Conservation (phyloP, 1,140 invertebrate genomes). For the Alviniconcha marisindica region DNA sequence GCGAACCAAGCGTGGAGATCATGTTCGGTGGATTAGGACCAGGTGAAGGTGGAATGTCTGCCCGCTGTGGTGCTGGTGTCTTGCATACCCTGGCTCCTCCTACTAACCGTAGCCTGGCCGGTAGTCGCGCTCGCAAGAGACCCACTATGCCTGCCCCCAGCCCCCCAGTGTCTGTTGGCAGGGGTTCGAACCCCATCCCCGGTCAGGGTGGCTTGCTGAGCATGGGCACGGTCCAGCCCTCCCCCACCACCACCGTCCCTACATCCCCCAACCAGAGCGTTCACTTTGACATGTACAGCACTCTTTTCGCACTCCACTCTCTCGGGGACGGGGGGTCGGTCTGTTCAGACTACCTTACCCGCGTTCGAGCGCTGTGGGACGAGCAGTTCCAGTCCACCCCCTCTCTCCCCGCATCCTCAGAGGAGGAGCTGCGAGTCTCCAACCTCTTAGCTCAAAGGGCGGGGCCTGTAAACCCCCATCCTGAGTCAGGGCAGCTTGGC, state of each 20-base stretch:
- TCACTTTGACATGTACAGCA: conserved; percentile 73
- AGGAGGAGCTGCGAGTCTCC: not conserved
- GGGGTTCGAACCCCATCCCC: conserved; percentile 43
- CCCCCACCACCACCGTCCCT: not conserved
- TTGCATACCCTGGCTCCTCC: conserved; percentile 35
- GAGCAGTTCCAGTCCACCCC: conserved; percentile 57
- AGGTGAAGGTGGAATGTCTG: conserved; percentile 43
- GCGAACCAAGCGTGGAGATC: not conserved
- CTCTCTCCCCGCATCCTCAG: not conserved
- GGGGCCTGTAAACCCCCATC: not conserved
- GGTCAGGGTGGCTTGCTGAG: conserved; percentile 35
- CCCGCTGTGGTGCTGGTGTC: conserved; percentile 29
- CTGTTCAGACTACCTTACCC: conserved; percentile 68
- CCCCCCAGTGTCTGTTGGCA: not conserved
- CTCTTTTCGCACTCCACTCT: conserved; percentile 71
- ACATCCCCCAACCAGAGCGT: conserved; percentile 54
- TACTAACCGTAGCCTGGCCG: conserved; percentile 38
- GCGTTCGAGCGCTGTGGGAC: conserved; percentile 70
- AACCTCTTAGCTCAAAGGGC: not conserved
- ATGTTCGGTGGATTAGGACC: not conserved
- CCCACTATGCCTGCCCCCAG: not conserved
- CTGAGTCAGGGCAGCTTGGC: not conserved
- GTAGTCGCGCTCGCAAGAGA: not conserved
- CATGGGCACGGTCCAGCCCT: conserved; percentile 6
- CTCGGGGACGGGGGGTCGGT: conserved; percentile 57